Conservation (phyloP, 2,888 invertebrate species). For the Zhengitettix transpicula region DNA sequence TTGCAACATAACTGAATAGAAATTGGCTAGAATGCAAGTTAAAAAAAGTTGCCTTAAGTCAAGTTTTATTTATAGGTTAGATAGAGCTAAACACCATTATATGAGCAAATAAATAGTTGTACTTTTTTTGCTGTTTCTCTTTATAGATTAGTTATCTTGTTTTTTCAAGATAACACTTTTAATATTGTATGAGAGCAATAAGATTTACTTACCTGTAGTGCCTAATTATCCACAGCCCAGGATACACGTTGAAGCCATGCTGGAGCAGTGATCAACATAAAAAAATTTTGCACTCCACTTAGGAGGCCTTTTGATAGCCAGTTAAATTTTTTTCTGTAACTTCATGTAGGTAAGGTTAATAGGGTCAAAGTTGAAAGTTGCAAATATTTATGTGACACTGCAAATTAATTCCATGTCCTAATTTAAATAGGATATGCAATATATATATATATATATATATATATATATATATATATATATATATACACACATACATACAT, state of each 20-base stretch:
- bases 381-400: no score
- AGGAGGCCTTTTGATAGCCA: neutral
- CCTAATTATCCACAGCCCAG: slow-evolving; percentile 7
- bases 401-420: no score
- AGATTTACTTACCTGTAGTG: slow-evolving; percentile 13
- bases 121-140: slow-evolving; percentile 9
- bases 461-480: neutral
- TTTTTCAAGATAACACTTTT: neutral
- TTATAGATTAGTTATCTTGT: slow-evolving; percentile 6
- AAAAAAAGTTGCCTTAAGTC: slow-evolving; percentile 13
- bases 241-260: neutral
- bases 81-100: slow-evolving; percentile 6
- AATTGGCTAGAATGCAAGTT: neutral
- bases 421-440: neutral
- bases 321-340: neutral
- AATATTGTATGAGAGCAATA: slow-evolving; percentile 10
- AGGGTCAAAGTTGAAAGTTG: no score
- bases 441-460: neutral
- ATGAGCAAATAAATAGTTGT: slow-evolving; percentile 1
- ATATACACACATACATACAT: neutral
- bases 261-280: neutral
- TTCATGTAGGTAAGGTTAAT: no score
- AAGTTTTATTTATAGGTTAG: slow-evolving; percentile 11
- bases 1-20: neutral
- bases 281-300: neutral